Base-by-base conservation (phyloP, 2,888 invertebrate species). In the Trachelus tabidus region DNA sequence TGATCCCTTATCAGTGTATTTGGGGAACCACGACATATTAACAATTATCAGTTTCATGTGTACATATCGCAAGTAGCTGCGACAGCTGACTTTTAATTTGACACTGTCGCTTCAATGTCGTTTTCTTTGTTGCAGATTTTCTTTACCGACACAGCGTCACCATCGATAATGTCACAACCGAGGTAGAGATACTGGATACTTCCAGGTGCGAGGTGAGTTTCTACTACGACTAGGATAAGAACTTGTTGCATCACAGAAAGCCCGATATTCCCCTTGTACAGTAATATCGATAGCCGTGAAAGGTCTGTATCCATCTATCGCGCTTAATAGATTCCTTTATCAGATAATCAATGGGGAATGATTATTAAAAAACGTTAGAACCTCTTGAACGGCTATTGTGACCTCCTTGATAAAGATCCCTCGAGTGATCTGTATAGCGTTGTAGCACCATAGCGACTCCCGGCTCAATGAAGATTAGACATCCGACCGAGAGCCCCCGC, bases 161-260 rank as follows among this genome's bases (percentile, higher is more conserved):
- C 83, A 95, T 96, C 92, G 96, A 96, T 91, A 95, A 95, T 88
- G 95, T 94, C 83, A 94, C 94, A 84, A 95, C 95, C 81, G 96
- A 96, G 92, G 95, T 96, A 87, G 96, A 96, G 93, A 96, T 95
- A 92, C 93, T 95, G 92, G 96, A 96, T 92, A 96, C 95, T 85
- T 96, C 96, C 86, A 95, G 95, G 93, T 96, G 95, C 93, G 95
- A 94, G 93, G 96, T 96, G 93, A 95, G 95, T 94, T 80, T 68
- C 23, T 56, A 56, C 23, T 9, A 56, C 23, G 56, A 40, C 40
- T 40, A 9, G 6, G 6, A 56, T 23, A 56, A 56, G 15, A 23
- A 56, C 23, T 23, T 56, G 9, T 23, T 23, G 23, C 9, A 9
- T 15, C 56, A 56, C 23, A 1, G 23, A 56, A 23, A 56, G 23